Conservation (phyloP, 1,140 invertebrate genomes). For the Hycleus cichorii region DNA sequence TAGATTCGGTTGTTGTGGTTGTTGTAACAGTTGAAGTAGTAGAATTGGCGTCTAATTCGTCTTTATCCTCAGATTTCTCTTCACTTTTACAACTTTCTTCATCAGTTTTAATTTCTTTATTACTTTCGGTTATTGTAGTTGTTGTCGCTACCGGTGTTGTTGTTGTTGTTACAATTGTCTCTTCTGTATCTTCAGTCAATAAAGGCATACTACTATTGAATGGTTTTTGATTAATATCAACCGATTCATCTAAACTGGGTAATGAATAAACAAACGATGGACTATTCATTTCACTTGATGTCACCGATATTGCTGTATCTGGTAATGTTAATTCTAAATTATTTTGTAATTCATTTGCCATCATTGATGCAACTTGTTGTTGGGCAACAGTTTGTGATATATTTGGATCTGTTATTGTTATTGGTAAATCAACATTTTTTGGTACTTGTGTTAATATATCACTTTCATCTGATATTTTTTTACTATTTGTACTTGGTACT, state of each 20-base stretch:
- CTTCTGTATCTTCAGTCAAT: slow-evolving; percentile 28
- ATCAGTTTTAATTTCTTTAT: neutral
- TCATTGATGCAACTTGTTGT: slow-evolving; percentile 24
- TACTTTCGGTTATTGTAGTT: neutral
- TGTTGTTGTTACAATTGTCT: slow-evolving; percentile 1
- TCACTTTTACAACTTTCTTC: neutral
- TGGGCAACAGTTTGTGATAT: slow-evolving; percentile 48
- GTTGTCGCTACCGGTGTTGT: neutral
- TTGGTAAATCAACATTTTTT: slow-evolving; percentile 46
- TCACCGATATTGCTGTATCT: slow-evolving; percentile 55
- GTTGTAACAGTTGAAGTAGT: neutral
- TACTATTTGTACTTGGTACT: slow-evolving; percentile 52
- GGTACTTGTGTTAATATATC: slow-evolving; percentile 43
- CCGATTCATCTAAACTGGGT: slow-evolving; percentile 32
- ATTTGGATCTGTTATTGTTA: slow-evolving; percentile 47
- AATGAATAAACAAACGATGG: slow-evolving; percentile 34
- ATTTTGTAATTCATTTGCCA: slow-evolving; percentile 46
- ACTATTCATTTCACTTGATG: slow-evolving; percentile 31
- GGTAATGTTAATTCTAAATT: slow-evolving; percentile 62
- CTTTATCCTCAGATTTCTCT: neutral
- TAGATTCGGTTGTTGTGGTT: neutral
- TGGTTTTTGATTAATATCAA: slow-evolving; percentile 30
- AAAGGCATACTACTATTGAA: slow-evolving; percentile 34
- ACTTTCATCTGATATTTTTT: slow-evolving; percentile 37
- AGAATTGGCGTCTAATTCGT: neutral